Conservation (phyloP, 2,888 invertebrate species). For the Euplagia quadripunctaria region DNA sequence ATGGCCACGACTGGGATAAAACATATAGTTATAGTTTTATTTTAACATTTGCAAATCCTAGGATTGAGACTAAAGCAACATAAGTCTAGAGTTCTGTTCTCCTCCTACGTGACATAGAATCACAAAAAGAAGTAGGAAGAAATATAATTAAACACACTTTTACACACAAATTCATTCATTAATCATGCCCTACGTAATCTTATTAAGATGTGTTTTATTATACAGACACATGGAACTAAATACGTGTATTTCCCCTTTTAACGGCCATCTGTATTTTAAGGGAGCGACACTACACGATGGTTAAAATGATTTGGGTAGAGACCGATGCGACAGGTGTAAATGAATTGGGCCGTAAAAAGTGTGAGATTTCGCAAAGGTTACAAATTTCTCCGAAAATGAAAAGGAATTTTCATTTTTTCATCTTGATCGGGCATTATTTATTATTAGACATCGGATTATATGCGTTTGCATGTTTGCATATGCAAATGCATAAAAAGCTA, state of each 20-base stretch:
- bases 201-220: neutral
- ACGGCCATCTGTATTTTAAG: conserved; percentile 20
- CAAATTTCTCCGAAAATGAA: neutral
- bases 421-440: too few species aligned
- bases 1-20: too few species aligned
- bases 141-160: too few species aligned
- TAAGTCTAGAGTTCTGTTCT: neutral
- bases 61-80: neutral
- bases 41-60: too few species aligned
- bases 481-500: too few species aligned
- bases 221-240: conserved; percentile 12
- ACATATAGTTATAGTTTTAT: too few species aligned
- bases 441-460: too few species aligned
- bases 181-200: neutral
- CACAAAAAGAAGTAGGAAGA: neutral
- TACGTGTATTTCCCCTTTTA: conserved; percentile 30
- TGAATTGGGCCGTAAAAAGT: conserved; percentile 60
- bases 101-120: neutral
- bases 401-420: too few species aligned
- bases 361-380: conserved; percentile 24
- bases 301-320: conserved; percentile 66
- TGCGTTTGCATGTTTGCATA: too few species aligned
- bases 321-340: conserved; percentile 61
- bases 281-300: conserved; percentile 14
- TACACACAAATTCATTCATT: neutral